Conservation (phyloP, 2,797 vertebrate species). For the Acomys russatus region DNA sequence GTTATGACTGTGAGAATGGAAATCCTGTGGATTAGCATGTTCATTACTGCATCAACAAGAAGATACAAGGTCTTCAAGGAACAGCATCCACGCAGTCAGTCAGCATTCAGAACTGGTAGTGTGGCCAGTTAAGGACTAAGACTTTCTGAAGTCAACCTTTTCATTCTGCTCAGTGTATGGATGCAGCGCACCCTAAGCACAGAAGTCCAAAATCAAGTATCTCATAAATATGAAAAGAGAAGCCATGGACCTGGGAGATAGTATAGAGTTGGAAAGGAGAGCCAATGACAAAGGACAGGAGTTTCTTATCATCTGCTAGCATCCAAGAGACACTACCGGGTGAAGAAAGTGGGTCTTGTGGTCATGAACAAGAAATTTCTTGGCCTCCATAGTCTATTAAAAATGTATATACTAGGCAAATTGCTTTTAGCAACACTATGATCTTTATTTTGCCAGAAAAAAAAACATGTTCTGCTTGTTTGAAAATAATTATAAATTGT, state of each 20-base stretch:
- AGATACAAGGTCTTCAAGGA: neutral
- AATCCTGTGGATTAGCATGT: neutral
- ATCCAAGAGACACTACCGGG: neutral
- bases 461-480: conserved; percentile 95
- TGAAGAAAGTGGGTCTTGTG: conserved; percentile 90
- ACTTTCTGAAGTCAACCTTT: conserved; percentile 96
- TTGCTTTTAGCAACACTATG: conserved; percentile 94
- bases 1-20: neutral
- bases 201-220: conserved; percentile 83
- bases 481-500: conserved; percentile 98
- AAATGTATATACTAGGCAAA: conserved; percentile 95
- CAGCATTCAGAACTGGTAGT: neutral
- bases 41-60: neutral
- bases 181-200: conserved; percentile 95
- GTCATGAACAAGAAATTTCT: conserved; percentile 94
- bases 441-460: conserved; percentile 94
- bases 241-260: neutral
- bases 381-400: conserved; percentile 94
- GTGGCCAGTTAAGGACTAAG: conserved; percentile 89
- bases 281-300: neutral
- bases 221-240: neutral
- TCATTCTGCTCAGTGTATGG: conserved; percentile 96
- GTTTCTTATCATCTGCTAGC: neutral
- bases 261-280: neutral
- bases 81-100: no score